Base-by-base conservation (phyloP, 2,888 invertebrate species). In the Ypsolopha scabrella region DNA sequence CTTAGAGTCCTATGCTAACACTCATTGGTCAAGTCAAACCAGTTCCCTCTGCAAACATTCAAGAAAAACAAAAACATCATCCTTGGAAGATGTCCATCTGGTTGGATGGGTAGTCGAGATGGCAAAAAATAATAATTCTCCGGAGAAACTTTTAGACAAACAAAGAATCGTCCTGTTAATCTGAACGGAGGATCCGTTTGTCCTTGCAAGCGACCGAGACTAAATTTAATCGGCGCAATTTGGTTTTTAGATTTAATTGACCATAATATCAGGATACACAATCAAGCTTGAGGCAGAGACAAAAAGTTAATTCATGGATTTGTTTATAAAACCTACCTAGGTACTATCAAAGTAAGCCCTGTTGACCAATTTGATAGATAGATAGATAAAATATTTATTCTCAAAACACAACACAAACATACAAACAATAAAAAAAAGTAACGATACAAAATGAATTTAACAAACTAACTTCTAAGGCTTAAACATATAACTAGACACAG, bases 171-270 rank as follows among this genome's bases (percentile, higher is more conserved):
- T 37, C 14, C 34, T 35, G 37, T 13, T 48, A 6, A 36, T 14
- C n/a, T 14, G 7, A n/a, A 37, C 33, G 49, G 34, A 41, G 10
- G 49, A 11, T 7, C 24, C 49, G 11, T 33, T 11, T 39, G 49
- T 49, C 49, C 49, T 49, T 49, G n/a, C 49, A 33, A 39, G 9
- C 37, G 33, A 39, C 49, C 49, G 39, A 24, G 9, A n/a, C 49
- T 9, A 35, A 49, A 24, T 1, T 36, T 48, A 48, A 48, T 37
- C 36, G 13, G 34, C n/a, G 39, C 33, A 49, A 49, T 49, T 49
- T 49, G 24, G 14, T 33, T 49, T 39, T 49, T 41, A 9, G 33
- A 33, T 49, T 49, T 49, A 49, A 49, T 49, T 49, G 39, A 39
- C n/a, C 13, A 33, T 49, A 49, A 49, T 41, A 39, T 9, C 11